Evolutionary conservation across 2,797 vertebrate species (phyloP).

Genomic region (Falco rusticolus): DNA sequence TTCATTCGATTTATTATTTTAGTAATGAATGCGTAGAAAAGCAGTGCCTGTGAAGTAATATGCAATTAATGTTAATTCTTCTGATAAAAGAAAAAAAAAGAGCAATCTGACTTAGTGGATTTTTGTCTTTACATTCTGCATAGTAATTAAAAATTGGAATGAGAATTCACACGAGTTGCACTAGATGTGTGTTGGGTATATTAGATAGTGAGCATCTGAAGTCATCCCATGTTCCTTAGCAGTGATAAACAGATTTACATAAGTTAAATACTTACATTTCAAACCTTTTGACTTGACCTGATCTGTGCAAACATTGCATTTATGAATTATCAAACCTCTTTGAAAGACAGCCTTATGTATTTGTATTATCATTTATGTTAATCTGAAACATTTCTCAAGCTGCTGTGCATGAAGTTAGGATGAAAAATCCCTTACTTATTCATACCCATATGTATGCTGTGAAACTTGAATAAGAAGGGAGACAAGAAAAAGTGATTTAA

Average conservation of each 20-base stretch:
- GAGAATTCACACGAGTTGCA: slow-evolving; percentile 14
- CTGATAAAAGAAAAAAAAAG: slow-evolving; percentile 56
- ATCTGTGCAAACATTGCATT: slow-evolving; percentile 29
- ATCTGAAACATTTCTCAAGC: slow-evolving; percentile 36
- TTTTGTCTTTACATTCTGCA: slow-evolving; percentile 40
- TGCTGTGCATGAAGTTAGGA: slow-evolving; percentile 38
- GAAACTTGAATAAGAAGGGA: not conserved
- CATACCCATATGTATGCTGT: slow-evolving; percentile 48
- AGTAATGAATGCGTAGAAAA: not conserved
- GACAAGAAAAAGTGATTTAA: not conserved
- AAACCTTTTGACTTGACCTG: slow-evolving; percentile 52
- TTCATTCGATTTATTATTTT: not conserved
- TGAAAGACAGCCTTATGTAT: slow-evolving; percentile 44
- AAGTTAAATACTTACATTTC: slow-evolving; percentile 20
- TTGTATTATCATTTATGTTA: slow-evolving; percentile 18
- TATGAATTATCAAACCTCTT: slow-evolving; percentile 24
- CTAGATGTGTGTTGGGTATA: not conserved
- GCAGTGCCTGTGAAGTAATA: not conserved
- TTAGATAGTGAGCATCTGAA: slow-evolving; percentile 31
- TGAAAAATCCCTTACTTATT: slow-evolving; percentile 41
- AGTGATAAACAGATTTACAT: slow-evolving; percentile 46
- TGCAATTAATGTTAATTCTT: slow-evolving; percentile 43
- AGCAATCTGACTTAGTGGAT: slow-evolving; percentile 31
- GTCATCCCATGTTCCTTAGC: slow-evolving; percentile 7
- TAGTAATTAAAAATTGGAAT: slow-evolving; percentile 64